Conservation (phyloP, 2,797 vertebrate genomes). For the Jordanella pulchra region DNA sequence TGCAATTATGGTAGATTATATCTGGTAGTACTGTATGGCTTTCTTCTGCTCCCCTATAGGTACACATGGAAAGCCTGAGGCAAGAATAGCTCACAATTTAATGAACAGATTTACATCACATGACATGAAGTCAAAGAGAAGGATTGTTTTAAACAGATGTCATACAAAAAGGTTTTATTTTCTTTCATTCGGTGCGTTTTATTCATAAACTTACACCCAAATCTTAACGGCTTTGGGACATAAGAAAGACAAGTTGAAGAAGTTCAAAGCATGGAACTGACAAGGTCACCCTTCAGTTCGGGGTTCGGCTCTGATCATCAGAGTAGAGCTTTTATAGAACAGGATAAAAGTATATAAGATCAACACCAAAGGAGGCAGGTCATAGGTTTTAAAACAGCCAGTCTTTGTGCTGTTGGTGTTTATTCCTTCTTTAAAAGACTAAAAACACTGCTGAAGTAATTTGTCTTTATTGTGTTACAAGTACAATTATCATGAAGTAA, state of each 20-base stretch:
- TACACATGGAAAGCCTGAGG: neutral
- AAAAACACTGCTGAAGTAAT: too few relatives aligned
- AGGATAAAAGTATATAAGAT: neutral
- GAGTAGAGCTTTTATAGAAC: neutral
- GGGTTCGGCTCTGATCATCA: neutral
- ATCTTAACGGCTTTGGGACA: neutral
- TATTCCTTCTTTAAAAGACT: too few relatives aligned
- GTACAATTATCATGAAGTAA: too few relatives aligned
- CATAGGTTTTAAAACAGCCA: too few relatives aligned
- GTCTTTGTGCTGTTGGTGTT: too few relatives aligned
- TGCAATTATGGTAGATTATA: conserved; percentile 7
- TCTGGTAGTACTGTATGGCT: neutral
- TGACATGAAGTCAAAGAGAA: neutral
- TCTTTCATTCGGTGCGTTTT: neutral
- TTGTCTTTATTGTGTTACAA: too few relatives aligned
- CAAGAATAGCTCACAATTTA: neutral
- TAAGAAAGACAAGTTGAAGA: neutral
- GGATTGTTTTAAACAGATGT: neutral
- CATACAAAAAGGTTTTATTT: neutral
- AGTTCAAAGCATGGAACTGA: too few relatives aligned
- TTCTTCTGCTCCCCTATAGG: neutral
- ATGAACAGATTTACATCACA: neutral
- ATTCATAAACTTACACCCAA: neutral
- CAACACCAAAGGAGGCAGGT: conserved; percentile 3
- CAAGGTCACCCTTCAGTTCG: neutral